These are phyloP conservation scores for Apeltes quadracus DNA, from an alignment of 2,113 vertebrate species.

Conservation along the genomic window DNA sequence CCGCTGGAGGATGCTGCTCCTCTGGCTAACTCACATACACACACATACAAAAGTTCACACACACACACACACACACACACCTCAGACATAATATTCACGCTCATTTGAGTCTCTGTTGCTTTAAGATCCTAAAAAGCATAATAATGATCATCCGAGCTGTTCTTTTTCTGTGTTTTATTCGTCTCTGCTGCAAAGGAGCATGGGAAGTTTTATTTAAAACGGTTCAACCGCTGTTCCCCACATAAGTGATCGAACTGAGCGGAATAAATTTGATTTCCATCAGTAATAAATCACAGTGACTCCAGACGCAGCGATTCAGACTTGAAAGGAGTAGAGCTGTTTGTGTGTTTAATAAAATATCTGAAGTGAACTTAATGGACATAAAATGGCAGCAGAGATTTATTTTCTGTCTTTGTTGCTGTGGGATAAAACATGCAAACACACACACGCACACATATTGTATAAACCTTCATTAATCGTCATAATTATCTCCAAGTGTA, in stretches of 20 bases:
- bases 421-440: background rate
- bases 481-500: background rate
- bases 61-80: slow-evolving; percentile 11
- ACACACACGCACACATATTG: background rate
- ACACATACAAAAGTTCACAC: slow-evolving; percentile 23
- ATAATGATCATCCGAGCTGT: background rate
- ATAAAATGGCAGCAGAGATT: slow-evolving; percentile 1
- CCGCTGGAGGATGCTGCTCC: slow-evolving; percentile 92
- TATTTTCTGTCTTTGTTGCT: background rate
- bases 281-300: slow-evolving; percentile 13
- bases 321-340: background rate
- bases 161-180: slow-evolving; percentile 27
- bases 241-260: slow-evolving; percentile 45
- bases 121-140: slow-evolving; percentile 28
- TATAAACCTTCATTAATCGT: slow-evolving; percentile 13
- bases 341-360: slow-evolving; percentile 17
- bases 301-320: background rate
- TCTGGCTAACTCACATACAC: slow-evolving; percentile 85
- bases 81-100: slow-evolving; percentile 38
- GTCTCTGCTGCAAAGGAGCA: slow-evolving; percentile 57
- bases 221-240: slow-evolving; percentile 43
- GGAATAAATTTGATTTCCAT: slow-evolving; percentile 17
- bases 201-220: slow-evolving; percentile 58
- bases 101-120: slow-evolving; percentile 40
- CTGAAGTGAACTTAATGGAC: slow-evolving; percentile 6